Evolutionary conservation across 2,113 vertebrate genomes (phyloP), one percentile per base, ranked within the genome.

Genomic region (Dicerorhinus sumatrensis): DNA sequence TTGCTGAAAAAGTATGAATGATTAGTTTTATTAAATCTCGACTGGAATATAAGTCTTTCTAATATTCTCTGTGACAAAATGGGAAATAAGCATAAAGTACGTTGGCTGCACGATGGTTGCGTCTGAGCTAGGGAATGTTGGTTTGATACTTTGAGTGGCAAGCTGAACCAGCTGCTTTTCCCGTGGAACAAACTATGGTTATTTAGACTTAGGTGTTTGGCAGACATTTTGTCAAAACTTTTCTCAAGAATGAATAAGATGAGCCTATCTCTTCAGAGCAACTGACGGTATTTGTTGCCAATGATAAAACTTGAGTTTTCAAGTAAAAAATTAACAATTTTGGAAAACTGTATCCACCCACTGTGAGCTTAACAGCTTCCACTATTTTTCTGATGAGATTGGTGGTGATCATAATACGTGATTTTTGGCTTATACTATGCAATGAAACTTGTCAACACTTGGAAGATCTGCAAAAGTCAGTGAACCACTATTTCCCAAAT

Each of bases 301-400:
- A 39, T 65, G 27, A 54, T 73, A 58, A 90, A 73, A 85, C 46
- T 65, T 36, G 20, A 80, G 8, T 72, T 63, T 89, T 56, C 73
- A 67, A 51, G 36, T 80, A 8, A 81, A 84, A 96, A 88, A 63
- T 36, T 60, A 54, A 54, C 31, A 86, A 86, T 81, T 86, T 86
- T 46, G 48, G 14, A n/a, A 94, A 96, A 60, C 23, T 58, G 58
- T 31, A 12, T 54, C 31, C 25, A 65, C 27, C 27, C 48, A 42
- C 1, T 39, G 60, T 58, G 76, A 76, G 25, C 27, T 60, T 48
- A 75, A 88, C 11, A 48, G 29, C 33, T 76, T 89, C 69, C 48
- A 89, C 62, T 39, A 89, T 60, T 89, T 89, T 93, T 93, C 91
- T 60, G 18, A 84, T 76, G 42, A 76, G 33, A n/a, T 13, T 42